A percentile compares a stretch with the other conserved stretches of the same genome.
Evolutionary conservation across 2,113 vertebrate species (phyloP).

Genomic region (Amphilophus citrinellus): DNA sequence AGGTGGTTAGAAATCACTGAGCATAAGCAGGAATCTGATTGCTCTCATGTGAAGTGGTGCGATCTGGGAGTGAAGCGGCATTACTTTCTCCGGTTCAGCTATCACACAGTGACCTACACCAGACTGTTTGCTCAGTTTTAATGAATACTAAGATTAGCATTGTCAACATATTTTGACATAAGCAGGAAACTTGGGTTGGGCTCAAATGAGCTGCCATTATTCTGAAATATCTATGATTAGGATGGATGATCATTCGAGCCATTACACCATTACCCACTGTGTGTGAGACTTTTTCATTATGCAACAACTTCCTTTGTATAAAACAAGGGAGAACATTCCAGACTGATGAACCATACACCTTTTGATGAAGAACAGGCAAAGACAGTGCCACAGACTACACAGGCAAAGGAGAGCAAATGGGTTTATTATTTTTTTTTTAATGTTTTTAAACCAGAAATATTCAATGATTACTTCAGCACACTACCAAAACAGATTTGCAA

Average conservation of each 20-base stretch:
- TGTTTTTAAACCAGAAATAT: not conserved
- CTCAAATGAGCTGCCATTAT: not conserved
- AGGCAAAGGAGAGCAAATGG: not conserved
- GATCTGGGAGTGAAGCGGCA: accelerated
- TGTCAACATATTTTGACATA: not conserved
- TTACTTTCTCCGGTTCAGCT: not conserved
- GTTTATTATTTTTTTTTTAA: not conserved
- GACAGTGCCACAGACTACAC: not conserved
- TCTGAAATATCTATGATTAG: not conserved
- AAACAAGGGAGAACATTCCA: constrained; percentile 7
- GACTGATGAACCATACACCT: not conserved
- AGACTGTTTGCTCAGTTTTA: not conserved
- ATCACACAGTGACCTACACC: not conserved
- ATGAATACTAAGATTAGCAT: not conserved
- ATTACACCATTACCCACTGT: not conserved
- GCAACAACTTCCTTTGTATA: constrained; percentile 12
- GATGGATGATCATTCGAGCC: not conserved
- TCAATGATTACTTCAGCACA: too few species aligned
- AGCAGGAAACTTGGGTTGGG: not conserved
- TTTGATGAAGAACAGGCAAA: not conserved
- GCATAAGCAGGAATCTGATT: constrained; percentile 27
- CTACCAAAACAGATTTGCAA: not conserved
- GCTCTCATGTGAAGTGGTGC: constrained; percentile 5
- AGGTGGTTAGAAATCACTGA: not conserved
- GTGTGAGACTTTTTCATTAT: constrained; percentile 19